Conservation (phyloP, 2,888 invertebrate genomes). For the Apamea crenata region DNA sequence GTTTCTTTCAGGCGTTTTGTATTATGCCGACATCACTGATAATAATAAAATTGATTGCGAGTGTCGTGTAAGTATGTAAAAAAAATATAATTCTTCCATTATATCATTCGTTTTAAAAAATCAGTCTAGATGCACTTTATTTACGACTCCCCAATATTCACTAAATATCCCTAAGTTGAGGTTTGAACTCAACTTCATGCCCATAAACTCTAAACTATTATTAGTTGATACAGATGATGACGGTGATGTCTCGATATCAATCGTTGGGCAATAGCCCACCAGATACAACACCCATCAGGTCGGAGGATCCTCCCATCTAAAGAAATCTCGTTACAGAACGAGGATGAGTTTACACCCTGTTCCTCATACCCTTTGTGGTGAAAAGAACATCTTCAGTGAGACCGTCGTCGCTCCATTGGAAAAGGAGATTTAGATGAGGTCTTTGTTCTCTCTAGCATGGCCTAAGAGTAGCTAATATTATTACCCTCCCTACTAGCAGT, state of each 20-base stretch:
- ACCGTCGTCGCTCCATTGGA: not conserved
- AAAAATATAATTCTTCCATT: not conserved
- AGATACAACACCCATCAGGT: too few relatives aligned
- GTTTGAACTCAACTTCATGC: not conserved
- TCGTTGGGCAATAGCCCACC: too few relatives aligned
- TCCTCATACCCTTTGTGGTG: not conserved
- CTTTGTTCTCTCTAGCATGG: not conserved
- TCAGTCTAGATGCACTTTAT: not conserved
- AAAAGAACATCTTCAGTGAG: not conserved
- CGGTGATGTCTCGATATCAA: too few relatives aligned
- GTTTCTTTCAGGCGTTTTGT: conserved; percentile 25
- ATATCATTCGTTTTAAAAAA: not conserved
- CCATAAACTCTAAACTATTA: not conserved
- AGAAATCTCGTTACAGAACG: too few relatives aligned
- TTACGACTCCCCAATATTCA: not conserved
- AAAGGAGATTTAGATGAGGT: not conserved
- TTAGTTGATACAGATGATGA: not conserved
- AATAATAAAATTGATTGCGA: not conserved
- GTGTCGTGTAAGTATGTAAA: not conserved
- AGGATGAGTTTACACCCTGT: too few relatives aligned
- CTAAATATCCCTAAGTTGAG: not conserved
- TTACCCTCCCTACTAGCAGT: not conserved
- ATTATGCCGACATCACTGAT: not conserved
- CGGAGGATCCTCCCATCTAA: too few relatives aligned
- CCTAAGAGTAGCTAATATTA: not conserved